A percentile compares a stretch with the other conserved stretches of the same genome.
Conservation (phyloP, 2,797 vertebrate genomes). For the Acipenser oxyrinchus region DNA sequence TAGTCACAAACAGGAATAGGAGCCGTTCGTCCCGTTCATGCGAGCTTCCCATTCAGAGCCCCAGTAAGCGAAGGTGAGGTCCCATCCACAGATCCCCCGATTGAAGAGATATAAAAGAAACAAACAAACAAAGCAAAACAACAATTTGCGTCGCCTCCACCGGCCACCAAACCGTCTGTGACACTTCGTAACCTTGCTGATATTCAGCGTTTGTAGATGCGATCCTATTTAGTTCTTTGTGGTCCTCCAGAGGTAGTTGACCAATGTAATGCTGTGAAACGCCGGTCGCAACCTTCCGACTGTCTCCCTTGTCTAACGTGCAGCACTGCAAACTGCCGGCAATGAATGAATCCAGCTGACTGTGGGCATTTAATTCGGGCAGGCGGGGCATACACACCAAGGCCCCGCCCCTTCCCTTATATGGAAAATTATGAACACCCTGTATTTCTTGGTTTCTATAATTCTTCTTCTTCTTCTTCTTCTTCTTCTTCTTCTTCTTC, state of each 20-base stretch:
- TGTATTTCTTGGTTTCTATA: background rate
- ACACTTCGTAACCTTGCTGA: no score
- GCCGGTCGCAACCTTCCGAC: background rate
- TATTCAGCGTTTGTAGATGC: background rate
- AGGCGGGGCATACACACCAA: background rate
- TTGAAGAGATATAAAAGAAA: background rate
- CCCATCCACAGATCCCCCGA: constrained; percentile 14
- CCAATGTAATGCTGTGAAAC: constrained; percentile 7
- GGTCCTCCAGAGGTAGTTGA: constrained; percentile 4
- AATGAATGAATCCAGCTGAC: constrained; percentile 10
- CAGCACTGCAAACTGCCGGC: background rate
- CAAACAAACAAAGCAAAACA: no score
- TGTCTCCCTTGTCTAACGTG: background rate
- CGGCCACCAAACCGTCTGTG: no score
- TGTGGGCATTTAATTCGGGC: background rate
- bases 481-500: no score
- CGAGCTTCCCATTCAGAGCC: constrained; percentile 44
- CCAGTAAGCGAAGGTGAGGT: constrained; percentile 16
- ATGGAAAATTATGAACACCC: background rate
- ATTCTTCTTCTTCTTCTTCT: no score
- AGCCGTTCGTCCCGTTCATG: constrained; percentile 20
- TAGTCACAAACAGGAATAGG: constrained; percentile 33
- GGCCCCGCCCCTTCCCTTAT: constrained; percentile 2
- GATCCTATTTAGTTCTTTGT: constrained; percentile 21
- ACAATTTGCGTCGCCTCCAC: no score